Base-by-base conservation (phyloP, 1,140 invertebrate species). In the Drosophila fuyamai region DNA sequence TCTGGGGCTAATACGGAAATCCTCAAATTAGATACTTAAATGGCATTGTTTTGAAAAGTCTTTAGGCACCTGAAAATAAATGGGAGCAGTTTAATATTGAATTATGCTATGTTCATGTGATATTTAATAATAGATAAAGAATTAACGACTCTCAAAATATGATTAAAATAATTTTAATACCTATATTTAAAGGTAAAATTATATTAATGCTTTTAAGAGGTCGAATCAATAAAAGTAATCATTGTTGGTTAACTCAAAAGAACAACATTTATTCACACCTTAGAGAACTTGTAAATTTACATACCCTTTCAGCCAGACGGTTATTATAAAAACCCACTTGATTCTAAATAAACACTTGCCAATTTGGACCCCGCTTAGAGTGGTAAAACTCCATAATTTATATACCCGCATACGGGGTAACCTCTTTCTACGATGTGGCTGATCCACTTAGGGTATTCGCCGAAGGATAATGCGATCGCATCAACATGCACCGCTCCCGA, bases 401-500 rank as follows among this genome's bases (percentile, higher is more conserved):
- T 36, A 44, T 7, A 16, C 6, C 8, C 10, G 32, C 6, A 29
- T 4, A 13, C 3, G 12, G 6, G 3, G 12, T 5, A 1, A 10
- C 4, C 1, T 4, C 16, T 4, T 0, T 40, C 29, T 55, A 53
- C 1, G 6, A 47, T 46, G 78, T 68, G 35, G 78, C 65, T 0
- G 43, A 13, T 4, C 95, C 95, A 57, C 94, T 94, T 12, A 96
- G 93, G 46, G 95, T 94, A 55, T 94, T 93, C 8, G 95, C 93
- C 0, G 95, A 95, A 1, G 96, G 96, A 93, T 95, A 96, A 74
- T 94, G 94, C 0, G 95, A 94, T 9, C 96, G 92, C 1, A 96
- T 93, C 18, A 93, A 80, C 76, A 94, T 93, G 63, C 95, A 95
- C 46, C 96, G 94, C 53, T 96, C 94, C 68, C 94, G 93, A 79